Base-by-base conservation (phyloP, 2,888 invertebrate species). In the Rutpela maculata region DNA sequence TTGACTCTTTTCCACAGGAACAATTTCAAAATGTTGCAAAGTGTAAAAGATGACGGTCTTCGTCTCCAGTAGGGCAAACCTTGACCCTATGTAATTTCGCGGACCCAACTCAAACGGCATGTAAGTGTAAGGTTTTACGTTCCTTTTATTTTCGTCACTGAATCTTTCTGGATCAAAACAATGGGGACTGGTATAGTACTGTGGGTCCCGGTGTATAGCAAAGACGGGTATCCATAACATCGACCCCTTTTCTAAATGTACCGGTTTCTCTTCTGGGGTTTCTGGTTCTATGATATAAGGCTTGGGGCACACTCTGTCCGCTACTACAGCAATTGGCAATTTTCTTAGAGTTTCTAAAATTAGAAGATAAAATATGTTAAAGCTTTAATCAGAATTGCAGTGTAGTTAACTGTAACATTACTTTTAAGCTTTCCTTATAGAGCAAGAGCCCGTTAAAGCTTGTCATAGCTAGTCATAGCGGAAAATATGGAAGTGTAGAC, bases 31-130 rank as follows among this genome's bases (percentile, higher is more conserved):
- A 57, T 85, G 85, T 1, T 73, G 60, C 19, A 89, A 71, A 9
- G 88, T 57, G 68, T 88, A 80, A 59, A 85, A 84, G 56, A 87
- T 59, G 1, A 83, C 43, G 18, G 72, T 76, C 73, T 84, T 84
- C 12, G 76, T 67, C 70, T 92, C 92, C 72, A 88, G 62, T 7
- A 88, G 69, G 17, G 88, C 88, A 79, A 89, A 89, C 78, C 88
- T 81, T 5, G 86, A 86, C 2, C 91, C 92, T 68, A 92, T 89
- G 81, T 92, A 92, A 81, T 87, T 90, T 76, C 92, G 89, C 0
- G 92, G 92, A 1, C 92, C 92, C 50, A 87, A 79, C 2, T 92
- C 92, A 82, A 92, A 92, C 0, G 92, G 92, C 85, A 91, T 83
- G 79, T 89, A 92, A 0, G 91, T 89, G 79, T 90, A 91, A 0